A percentile compares a stretch with the other conserved stretches of the same genome.
Conservation (phyloP, 2,888 invertebrate genomes). For the Heliconius hortense region DNA sequence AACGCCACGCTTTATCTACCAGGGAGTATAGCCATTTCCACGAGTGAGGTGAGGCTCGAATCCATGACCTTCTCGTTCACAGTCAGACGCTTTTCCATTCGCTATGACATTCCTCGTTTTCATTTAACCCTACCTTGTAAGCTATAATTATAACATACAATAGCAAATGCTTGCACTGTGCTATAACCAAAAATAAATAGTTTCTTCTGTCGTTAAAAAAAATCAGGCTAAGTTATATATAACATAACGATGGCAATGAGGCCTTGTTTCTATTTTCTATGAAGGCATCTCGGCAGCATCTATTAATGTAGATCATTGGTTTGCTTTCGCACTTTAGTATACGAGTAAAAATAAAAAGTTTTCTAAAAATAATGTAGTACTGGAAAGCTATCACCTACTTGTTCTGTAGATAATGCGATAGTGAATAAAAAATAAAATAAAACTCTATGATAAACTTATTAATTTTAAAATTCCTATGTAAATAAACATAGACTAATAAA, state of each 20-base stretch:
- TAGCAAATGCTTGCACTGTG: too few relatives aligned
- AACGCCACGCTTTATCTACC: too few relatives aligned
- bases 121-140: too few relatives aligned
- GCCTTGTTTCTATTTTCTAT: slow-evolving; percentile 9
- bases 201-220: neutral
- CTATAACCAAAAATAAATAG: neutral
- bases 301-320: neutral
- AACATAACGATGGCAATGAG: slow-evolving; percentile 1
- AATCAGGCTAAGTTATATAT: slow-evolving; percentile 6
- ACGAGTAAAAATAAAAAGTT: slow-evolving; percentile 1
- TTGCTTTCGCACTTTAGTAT: neutral
- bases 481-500: too few relatives aligned
- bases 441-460: neutral
- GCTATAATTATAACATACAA: too few relatives aligned
- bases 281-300: slow-evolving; percentile 6
- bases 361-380: slow-evolving; percentile 1
- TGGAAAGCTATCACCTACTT: neutral
- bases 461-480: too few relatives aligned
- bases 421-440: neutral
- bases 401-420: neutral
- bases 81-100: too few relatives aligned
- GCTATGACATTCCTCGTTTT: too few relatives aligned
- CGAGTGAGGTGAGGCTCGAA: too few relatives aligned
- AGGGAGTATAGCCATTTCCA: too few relatives aligned
- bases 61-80: too few relatives aligned